These are phyloP conservation scores for Struthio camelus DNA, from an alignment of 2,113 vertebrate species.

Conservation along the genomic window DNA sequence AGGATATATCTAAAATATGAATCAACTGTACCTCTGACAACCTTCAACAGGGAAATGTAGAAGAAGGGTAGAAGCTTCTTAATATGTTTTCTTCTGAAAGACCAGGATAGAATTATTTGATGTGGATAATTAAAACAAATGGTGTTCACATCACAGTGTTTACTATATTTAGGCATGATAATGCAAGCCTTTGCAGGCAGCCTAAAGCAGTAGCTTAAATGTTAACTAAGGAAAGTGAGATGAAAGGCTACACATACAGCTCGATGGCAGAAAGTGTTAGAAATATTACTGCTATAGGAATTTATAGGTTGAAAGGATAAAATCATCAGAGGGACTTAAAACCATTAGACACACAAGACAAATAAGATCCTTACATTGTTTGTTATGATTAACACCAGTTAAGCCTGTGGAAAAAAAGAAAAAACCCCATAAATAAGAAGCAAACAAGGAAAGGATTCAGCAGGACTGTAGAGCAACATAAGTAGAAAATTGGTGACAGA, in stretches of 20 bases:
- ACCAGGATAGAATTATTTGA: background rate
- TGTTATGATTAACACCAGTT: slow-evolving; percentile 19
- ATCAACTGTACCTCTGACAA: background rate
- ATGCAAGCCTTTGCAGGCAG: background rate
- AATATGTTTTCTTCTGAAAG: background rate
- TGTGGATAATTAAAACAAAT: slow-evolving; percentile 50
- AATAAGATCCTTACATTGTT: slow-evolving; percentile 33
- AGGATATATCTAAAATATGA: slow-evolving; percentile 2
- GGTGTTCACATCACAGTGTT: slow-evolving; percentile 19
- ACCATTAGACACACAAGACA: slow-evolving; percentile 10
- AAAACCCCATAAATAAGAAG: slow-evolving; percentile 16
- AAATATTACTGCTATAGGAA: background rate
- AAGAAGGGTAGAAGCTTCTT: background rate
- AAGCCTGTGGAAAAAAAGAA: background rate
- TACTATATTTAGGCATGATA: background rate
- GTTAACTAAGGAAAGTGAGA: slow-evolving; percentile 17
- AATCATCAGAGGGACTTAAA: slow-evolving; percentile 41
- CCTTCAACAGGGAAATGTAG: background rate
- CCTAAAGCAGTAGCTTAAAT: background rate
- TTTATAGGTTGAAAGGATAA: slow-evolving; percentile 50
- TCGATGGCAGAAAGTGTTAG: slow-evolving; percentile 31
- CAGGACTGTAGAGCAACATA: background rate
- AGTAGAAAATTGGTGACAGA: slow-evolving; percentile 18
- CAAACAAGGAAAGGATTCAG: slow-evolving; percentile 18
- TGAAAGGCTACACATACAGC: slow-evolving; percentile 9